These are phyloP conservation scores for Drosophila kanekoi DNA, from an alignment of 2,888 invertebrate species.

Conservation along the genomic window DNA sequence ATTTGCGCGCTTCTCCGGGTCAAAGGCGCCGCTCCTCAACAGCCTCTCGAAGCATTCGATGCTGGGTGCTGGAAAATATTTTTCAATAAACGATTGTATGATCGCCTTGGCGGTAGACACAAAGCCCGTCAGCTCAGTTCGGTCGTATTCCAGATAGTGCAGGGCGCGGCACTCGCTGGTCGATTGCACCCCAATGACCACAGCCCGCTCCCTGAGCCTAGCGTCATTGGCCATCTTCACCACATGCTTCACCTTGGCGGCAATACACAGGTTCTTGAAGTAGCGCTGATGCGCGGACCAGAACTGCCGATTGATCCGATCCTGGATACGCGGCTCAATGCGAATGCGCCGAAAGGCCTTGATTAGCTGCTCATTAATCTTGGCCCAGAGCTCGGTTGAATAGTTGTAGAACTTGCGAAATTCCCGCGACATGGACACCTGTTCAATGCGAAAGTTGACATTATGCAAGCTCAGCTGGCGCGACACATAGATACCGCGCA, in stretches of 20 bases:
- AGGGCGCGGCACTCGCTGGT: slow-evolving; percentile 99
- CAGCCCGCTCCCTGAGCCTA: slow-evolving; percentile 91
- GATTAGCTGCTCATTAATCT: slow-evolving; percentile 97
- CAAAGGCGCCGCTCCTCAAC: slow-evolving; percentile 82
- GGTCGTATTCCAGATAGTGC: slow-evolving; percentile 97
- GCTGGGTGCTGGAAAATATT: slow-evolving; percentile 99
- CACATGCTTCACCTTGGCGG: slow-evolving; percentile 95
- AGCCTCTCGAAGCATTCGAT: slow-evolving; percentile 91
- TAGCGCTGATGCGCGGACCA: slow-evolving; percentile 99
- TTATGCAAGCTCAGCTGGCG: slow-evolving; percentile 99
- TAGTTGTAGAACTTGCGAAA: slow-evolving; percentile 97
- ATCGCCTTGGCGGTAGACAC: slow-evolving; percentile 97
- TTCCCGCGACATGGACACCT: slow-evolving; percentile 94
- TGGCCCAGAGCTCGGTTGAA: slow-evolving; percentile 97
- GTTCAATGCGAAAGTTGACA: slow-evolving; percentile 98
- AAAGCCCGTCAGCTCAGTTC: slow-evolving; percentile 98
- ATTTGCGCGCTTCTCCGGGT: slow-evolving; percentile 34
- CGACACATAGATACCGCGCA: slow-evolving; percentile 99
- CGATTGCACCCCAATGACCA: slow-evolving; percentile 99
- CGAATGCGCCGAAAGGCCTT: slow-evolving; percentile 97
- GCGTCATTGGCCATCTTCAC: slow-evolving; percentile 92
- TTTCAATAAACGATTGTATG: slow-evolving; percentile 97
- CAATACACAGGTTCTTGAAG: slow-evolving; percentile 99
- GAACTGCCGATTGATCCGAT: slow-evolving; percentile 99
- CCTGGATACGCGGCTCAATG: slow-evolving; percentile 96